Conservation (phyloP, 2,113 vertebrate species). For the Tretioscincus oriximinensis region DNA sequence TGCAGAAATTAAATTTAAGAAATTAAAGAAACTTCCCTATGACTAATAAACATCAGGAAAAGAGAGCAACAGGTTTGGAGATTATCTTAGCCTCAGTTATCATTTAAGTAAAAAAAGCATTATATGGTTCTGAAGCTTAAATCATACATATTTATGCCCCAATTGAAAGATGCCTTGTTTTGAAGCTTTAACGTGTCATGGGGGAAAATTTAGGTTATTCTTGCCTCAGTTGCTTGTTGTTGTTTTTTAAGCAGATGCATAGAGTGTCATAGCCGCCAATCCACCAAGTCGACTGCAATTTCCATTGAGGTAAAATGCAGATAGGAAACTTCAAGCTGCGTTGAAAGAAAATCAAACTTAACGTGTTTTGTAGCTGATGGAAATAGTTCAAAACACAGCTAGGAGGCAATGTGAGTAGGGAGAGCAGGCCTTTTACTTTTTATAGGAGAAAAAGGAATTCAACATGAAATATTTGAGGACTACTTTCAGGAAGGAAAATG, state of each 20-base stretch:
- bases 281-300: neutral
- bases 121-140: slow-evolving; percentile 25
- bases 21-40: too few species aligned
- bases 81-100: slow-evolving; percentile 13
- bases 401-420: neutral
- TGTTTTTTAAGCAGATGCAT: slow-evolving; percentile 22
- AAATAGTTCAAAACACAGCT: slow-evolving; percentile 26
- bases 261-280: slow-evolving; percentile 48
- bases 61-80: slow-evolving; percentile 18
- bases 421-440: neutral
- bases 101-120: slow-evolving; percentile 27
- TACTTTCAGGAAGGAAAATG: neutral
- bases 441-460: neutral
- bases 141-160: slow-evolving; percentile 51
- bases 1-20: too few species aligned
- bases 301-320: slow-evolving; percentile 25
- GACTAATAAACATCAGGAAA: neutral
- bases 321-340: slow-evolving; percentile 23
- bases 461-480: neutral
- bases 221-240: slow-evolving; percentile 13
- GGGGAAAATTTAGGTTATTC: slow-evolving; percentile 23
- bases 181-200: slow-evolving; percentile 42
- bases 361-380: slow-evolving; percentile 30
- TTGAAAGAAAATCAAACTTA: neutral
- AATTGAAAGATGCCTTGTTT: slow-evolving; percentile 26